Percentiles rank a stretch among this genome's conserved stretches.
These are phyloP conservation scores for Cheilosia variabilis DNA, from an alignment of 2,888 invertebrate genomes.

Conservation along the genomic window DNA sequence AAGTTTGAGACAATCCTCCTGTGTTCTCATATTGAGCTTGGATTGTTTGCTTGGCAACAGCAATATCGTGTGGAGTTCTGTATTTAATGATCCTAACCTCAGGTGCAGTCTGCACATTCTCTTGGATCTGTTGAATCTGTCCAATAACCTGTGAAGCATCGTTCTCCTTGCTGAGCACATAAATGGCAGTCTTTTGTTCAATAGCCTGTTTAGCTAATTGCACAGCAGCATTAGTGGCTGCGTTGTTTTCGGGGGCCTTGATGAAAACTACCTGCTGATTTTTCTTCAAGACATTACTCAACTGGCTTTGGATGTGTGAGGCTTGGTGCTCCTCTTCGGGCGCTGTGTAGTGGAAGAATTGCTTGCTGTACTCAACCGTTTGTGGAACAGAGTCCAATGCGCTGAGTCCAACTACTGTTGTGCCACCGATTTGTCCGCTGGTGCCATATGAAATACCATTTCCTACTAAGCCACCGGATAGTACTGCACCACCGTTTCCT, in stretches of 20 bases:
- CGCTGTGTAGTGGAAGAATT: slow-evolving; percentile 78
- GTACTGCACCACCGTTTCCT: no score
- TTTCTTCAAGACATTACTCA: no score
- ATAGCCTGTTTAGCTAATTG: no score
- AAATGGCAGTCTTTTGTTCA: slow-evolving; percentile 77
- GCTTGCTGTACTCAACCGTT: slow-evolving; percentile 76
- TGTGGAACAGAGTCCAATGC: slow-evolving; percentile 46
- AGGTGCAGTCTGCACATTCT: slow-evolving; percentile 75
- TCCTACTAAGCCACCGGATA: no score
- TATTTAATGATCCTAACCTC: slow-evolving; percentile 77
- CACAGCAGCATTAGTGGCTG: no score
- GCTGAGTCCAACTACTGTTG: background rate
- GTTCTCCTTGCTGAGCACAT: slow-evolving; percentile 81
- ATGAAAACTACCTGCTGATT: no score
- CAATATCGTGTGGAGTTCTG: slow-evolving; percentile 76
- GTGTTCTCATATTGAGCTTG: slow-evolving; percentile 76
- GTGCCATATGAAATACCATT: no score
- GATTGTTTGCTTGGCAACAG: slow-evolving; percentile 74
- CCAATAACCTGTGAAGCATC: slow-evolving; percentile 79
- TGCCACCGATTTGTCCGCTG: background rate
- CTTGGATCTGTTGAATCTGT: slow-evolving; percentile 76
- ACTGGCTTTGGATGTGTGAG: no score
- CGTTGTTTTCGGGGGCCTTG: no score
- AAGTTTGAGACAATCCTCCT: slow-evolving; percentile 69
- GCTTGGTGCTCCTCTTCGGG: no score